phyloP scores from a whole-genome alignment of 2,797 vertebrate genomes.

The Characodon lateralis region DNA sequence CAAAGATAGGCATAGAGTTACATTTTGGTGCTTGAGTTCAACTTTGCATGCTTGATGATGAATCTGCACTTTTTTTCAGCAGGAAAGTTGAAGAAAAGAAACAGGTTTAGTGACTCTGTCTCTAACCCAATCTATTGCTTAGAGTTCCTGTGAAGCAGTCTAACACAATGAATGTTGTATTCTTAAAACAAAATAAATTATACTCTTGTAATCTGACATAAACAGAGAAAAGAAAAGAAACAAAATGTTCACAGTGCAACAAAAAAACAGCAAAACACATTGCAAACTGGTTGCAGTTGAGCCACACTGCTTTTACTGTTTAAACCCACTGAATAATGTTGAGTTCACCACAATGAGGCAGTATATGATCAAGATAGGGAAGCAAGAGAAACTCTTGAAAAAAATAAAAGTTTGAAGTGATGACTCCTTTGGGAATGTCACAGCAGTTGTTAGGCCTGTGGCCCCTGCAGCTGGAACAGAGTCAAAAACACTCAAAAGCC shows the following conservation, averaged over 20 bases:
- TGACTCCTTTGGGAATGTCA: slow-evolving; percentile 72
- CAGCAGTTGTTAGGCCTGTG: slow-evolving; percentile 69
- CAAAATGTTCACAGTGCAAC: not conserved
- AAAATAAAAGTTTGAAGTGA: slow-evolving; percentile 63
- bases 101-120: not conserved
- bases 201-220: not conserved
- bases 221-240: slow-evolving; percentile 2
- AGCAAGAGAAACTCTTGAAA: slow-evolving; percentile 57
- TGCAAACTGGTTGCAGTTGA: not conserved
- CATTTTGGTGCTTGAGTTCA: not conserved
- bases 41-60: not conserved
- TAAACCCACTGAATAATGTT: slow-evolving; percentile 71
- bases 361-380: slow-evolving; percentile 84
- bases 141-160: not conserved
- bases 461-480: slow-evolving; percentile 62
- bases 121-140: not conserved
- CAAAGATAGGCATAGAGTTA: not conserved
- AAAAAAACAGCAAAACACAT: not conserved
- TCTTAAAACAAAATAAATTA: not conserved
- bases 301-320: slow-evolving; percentile 36
- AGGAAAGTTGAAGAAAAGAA: not conserved
- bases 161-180: not conserved
- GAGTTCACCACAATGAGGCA: slow-evolving; percentile 86
- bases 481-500: slow-evolving; percentile 67
- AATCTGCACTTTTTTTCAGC: not conserved